Evolutionary conservation across 2,888 invertebrate species (phyloP), one percentile per base, ranked within the genome.

Genomic region (Pollenia labialis): DNA sequence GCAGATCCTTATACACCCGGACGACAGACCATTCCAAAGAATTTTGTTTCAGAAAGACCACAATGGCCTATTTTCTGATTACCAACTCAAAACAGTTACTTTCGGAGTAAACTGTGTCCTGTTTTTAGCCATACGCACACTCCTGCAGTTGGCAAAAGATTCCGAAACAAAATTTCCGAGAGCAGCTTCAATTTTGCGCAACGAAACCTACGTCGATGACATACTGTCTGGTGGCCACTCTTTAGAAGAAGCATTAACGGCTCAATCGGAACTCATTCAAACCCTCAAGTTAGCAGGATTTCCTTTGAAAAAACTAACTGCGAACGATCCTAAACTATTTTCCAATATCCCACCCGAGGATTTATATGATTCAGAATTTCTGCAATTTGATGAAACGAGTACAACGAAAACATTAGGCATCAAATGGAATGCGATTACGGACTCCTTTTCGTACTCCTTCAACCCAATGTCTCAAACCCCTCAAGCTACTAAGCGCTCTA

Each of bases 281-380:
- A 23, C 56, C 9, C 23, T 46, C 0, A 16, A 16, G n/a, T 66
- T 56, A 2, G 77, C 77, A 23, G 56, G 66, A 42, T 68, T 77
- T 48, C 68, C 58, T 9, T 18, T 80, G 4, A 14, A 80, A 80
- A 80, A 69, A 60, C n/a, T 69, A 1, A 71, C 62, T 0, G 79
- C 79, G 1, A 80, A 80, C 18, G 12, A 80, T 9, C 4, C 71
- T 4, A 10, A 71, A 18, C 18, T 71, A 4, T 14, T 71, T n/a
- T 32, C n/a, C 18, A 14, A 71, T 7, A 14, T 80, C n/a, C 60
- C 71, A 12, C 54, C 48, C 4, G 80, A 80, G 10, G 71, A 80
- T 52, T 40, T 80, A 9, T 80, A 60, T 14, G 80, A 80, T 44
- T 52, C 42, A 12, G 50, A 71, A 44, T 71, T 80, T 40, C n/a